These are phyloP conservation scores for Silurus glanis DNA, from an alignment of 2,113 vertebrate species.

Conservation along the genomic window DNA sequence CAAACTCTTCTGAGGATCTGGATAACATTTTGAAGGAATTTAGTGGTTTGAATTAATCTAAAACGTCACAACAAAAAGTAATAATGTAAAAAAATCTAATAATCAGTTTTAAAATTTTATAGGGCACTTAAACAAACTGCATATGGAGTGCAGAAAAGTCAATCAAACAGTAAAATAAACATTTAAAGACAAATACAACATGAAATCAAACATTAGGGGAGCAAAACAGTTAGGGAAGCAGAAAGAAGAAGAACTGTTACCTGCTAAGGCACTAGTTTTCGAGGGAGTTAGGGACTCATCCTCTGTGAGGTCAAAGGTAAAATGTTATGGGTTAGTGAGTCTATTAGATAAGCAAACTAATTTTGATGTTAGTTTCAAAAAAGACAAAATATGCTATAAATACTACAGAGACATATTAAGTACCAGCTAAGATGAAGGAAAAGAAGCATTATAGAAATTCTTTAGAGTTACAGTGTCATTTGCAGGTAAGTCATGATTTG, in stretches of 20 bases:
- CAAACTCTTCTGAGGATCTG: not conserved
- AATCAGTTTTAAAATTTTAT: not conserved
- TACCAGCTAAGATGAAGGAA: not conserved
- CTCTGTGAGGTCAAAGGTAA: slow-evolving; percentile 72
- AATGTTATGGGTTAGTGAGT: slow-evolving; percentile 62
- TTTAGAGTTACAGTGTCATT: not conserved
- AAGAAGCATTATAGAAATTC: not conserved
- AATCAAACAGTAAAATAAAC: slow-evolving; percentile 1
- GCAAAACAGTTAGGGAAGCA: not conserved
- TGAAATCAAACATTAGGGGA: not conserved
- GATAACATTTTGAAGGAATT: not conserved
- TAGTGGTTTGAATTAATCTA: not conserved
- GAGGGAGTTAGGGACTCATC: slow-evolving; percentile 70
- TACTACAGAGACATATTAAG: slow-evolving; percentile 2
- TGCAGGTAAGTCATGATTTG: not conserved
- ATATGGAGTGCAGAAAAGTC: not conserved
- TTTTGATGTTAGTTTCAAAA: not conserved
- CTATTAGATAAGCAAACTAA: slow-evolving; percentile 53
- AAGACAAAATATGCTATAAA: slow-evolving; percentile 7
- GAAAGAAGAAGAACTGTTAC: slow-evolving; percentile 63
- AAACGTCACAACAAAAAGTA: too few relatives aligned
- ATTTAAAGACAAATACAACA: not conserved
- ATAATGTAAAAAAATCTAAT: not conserved
- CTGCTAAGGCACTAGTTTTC: slow-evolving; percentile 73
- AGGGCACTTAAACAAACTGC: not conserved